A percentile compares a stretch with the other conserved stretches of the same genome.
These are phyloP conservation scores for Ophioninae sp. DNA, from an alignment of 2,888 invertebrate genomes.

Conservation along the genomic window DNA sequence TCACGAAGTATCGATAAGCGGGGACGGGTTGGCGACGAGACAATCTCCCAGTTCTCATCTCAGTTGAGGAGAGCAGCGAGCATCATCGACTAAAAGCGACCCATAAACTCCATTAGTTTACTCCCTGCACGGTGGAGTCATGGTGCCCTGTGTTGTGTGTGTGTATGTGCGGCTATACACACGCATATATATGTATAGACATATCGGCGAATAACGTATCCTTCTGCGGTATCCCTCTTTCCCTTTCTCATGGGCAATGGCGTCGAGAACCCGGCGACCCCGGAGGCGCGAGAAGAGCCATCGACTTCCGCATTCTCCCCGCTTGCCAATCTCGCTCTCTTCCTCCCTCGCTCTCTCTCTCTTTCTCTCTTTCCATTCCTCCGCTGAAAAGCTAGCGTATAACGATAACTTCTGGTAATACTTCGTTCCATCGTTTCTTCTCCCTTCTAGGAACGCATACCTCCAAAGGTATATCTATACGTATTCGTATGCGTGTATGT, in stretches of 20 bases:
- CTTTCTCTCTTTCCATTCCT: slow-evolving; percentile 39
- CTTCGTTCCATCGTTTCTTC: slow-evolving; percentile 36
- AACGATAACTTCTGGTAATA: slow-evolving; percentile 35
- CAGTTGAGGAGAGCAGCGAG: slow-evolving; percentile 34
- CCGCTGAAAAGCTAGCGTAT: slow-evolving; percentile 44
- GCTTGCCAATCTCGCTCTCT: slow-evolving; percentile 46
- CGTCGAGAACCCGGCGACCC: slow-evolving; percentile 61
- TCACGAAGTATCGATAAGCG: slow-evolving; percentile 12
- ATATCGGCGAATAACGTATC: slow-evolving; percentile 54
- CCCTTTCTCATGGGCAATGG: slow-evolving; percentile 54
- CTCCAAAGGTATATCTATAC: slow-evolving; percentile 10
- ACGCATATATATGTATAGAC: slow-evolving; percentile 3
- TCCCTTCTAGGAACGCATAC: slow-evolving; percentile 44
- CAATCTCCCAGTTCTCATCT: slow-evolving; percentile 49
- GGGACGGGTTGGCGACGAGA: slow-evolving; percentile 13
- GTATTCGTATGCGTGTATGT: neutral
- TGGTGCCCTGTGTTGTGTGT: slow-evolving; percentile 1
- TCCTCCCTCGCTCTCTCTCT: slow-evolving; percentile 3
- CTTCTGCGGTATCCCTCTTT: slow-evolving; percentile 46
- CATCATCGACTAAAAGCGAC: slow-evolving; percentile 46
- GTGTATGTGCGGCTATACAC: neutral
- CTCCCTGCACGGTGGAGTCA: slow-evolving; percentile 44
- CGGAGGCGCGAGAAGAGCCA: slow-evolving; percentile 62
- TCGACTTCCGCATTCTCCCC: slow-evolving; percentile 62
- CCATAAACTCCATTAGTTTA: slow-evolving; percentile 62